Base-by-base conservation (phyloP, 2,113 vertebrate species). In the Nerophis ophidion region DNA sequence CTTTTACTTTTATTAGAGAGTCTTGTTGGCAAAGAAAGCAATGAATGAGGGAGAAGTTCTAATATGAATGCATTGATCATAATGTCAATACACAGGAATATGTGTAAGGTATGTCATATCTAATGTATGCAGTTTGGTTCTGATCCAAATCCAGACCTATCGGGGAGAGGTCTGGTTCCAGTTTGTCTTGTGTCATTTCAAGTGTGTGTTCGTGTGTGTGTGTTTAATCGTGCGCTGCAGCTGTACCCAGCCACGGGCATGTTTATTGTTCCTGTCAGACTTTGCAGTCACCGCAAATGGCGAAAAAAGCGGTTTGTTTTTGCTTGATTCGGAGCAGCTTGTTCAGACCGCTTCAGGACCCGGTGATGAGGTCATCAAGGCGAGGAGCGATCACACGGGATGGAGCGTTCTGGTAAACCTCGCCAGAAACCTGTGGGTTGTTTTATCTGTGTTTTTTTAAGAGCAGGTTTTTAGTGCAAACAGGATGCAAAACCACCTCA, bases 251-350 rank as follows among this genome's bases (percentile, higher is more conserved):
- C 73, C 74, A 45, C 9, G 2, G 69, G 70, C 65, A 69, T 84
- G 78, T 87, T 83, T 85, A 67, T 72, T 84, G 72, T 75, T 81
- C 60, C 62, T 71, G 63, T 48, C 65, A 57, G 77, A 46, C 73
- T 55, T 71, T 5, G 65, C 75, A 15, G 60, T 70, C 62, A 67
- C 81, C 54, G 14, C 70, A 57, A 66, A 77, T n/a, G 42, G 26
- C 6, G 40, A 16, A 44, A 40, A 36, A 60, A 40, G 4, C 44
- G 16, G 65, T 61, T 72, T 84, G 74, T 82, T 84, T 69, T 77
- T 81, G 70, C 75, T 68, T 75, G 46, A 38, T 68, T 46, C 12
- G 51, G 58, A 48, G 47, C 53, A 55, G 65, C 68, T 82, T 79
- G 75, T 82, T 84, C 75, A 69, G 36, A n/a, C 11, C 14, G n/a